Conservation (phyloP, 2,888 invertebrate species). For the Ashinkailepas kermadecensis region DNA sequence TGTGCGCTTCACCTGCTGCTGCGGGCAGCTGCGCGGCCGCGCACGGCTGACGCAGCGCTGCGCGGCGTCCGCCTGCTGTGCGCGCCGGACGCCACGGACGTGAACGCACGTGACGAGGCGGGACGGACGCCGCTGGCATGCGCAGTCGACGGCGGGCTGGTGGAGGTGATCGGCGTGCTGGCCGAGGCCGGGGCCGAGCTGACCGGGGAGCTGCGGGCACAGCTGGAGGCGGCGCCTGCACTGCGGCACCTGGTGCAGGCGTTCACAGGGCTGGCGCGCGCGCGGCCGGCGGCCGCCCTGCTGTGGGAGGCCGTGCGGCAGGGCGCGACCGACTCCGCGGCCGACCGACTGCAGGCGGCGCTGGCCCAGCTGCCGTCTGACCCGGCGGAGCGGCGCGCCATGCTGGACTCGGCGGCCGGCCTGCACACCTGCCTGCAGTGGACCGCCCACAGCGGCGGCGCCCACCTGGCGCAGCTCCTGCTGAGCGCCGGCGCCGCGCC, state of each 20-base stretch:
- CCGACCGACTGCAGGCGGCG: neutral
- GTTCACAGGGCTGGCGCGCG: neutral
- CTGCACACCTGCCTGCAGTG: slow-evolving; percentile 10
- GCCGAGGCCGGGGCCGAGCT: neutral
- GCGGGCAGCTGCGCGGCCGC: neutral
- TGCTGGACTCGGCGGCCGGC: neutral
- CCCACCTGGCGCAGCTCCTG: neutral
- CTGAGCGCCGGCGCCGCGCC: neutral
- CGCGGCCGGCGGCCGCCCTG: neutral
- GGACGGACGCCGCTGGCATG: neutral
- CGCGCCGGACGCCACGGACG: neutral
- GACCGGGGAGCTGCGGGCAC: neutral
- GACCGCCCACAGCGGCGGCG: neutral
- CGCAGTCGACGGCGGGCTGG: neutral
- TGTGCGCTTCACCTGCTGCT: slow-evolving; percentile 5
- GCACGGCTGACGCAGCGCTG: neutral
- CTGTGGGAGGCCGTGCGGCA: neutral
- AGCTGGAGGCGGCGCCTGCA: neutral
- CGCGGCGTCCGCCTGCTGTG: neutral
- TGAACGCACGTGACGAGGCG: neutral
- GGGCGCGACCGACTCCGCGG: neutral
- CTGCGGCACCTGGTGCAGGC: neutral
- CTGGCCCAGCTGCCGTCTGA: neutral
- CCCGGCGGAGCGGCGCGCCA: neutral
- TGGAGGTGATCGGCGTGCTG: neutral